phyloP scores from a whole-genome alignment of 2,797 vertebrate genomes.

The Helarctos malayanus region DNA sequence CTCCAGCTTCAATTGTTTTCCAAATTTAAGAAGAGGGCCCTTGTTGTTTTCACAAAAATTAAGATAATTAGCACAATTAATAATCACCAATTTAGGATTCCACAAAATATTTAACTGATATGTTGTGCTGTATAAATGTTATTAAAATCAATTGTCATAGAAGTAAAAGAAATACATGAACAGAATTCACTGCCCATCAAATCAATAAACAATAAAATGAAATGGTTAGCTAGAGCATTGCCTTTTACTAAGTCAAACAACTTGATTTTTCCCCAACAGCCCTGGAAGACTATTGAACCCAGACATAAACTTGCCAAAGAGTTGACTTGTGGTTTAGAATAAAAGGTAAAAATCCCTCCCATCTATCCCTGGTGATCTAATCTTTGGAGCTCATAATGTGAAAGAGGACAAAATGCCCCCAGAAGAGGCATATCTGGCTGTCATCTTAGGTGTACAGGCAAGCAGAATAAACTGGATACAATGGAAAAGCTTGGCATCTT shows the following conservation, averaged over 20 bases:
- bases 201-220: constrained; percentile 80
- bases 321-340: constrained; percentile 62
- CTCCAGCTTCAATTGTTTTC: neutral
- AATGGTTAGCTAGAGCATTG: constrained; percentile 67
- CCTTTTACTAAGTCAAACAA: constrained; percentile 79
- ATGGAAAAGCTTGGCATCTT: constrained; percentile 62
- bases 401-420: constrained; percentile 84
- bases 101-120: constrained; percentile 27
- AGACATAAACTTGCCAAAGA: neutral
- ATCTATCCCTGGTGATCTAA: constrained; percentile 82
- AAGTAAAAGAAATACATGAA: constrained; percentile 62
- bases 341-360: constrained; percentile 83
- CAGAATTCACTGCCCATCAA: constrained; percentile 74
- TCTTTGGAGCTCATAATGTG: constrained; percentile 85
- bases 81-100: neutral
- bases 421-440: constrained; percentile 85
- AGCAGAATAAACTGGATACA: constrained; percentile 71
- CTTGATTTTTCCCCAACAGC: constrained; percentile 63
- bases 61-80: neutral
- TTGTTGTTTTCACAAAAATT: constrained; percentile 34
- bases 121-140: neutral
- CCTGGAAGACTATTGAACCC: neutral
- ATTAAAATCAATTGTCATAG: constrained; percentile 39
- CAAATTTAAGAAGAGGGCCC: neutral
- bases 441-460: constrained; percentile 81